phyloP scores from a whole-genome alignment of 2,888 invertebrate genomes.

The Pristionchus mayeri region DNA sequence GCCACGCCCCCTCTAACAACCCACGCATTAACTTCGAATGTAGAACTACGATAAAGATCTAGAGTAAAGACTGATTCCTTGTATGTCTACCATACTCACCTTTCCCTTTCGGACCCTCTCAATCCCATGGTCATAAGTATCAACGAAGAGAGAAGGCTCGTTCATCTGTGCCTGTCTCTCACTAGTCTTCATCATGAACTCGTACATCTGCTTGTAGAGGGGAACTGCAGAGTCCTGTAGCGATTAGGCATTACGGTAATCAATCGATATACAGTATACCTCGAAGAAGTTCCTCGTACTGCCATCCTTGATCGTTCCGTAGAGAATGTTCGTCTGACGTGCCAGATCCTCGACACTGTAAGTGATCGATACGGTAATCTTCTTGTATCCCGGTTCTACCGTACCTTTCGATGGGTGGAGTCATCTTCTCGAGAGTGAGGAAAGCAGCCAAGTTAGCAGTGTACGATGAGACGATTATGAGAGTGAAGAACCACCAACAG shows the following conservation, averaged over 20 bases:
- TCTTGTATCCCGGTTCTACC: neutral
- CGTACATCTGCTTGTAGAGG: slow-evolving; percentile 92
- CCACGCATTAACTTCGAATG: neutral
- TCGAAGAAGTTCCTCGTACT: slow-evolving; percentile 91
- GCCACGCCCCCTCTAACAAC: neutral
- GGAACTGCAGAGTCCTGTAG: slow-evolving; percentile 87
- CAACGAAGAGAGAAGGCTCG: slow-evolving; percentile 56
- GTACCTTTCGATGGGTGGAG: slow-evolving; percentile 88
- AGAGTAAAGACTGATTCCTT: slow-evolving; percentile 1
- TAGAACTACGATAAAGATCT: neutral
- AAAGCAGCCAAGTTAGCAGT: slow-evolving; percentile 98
- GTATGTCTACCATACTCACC: slow-evolving; percentile 38
- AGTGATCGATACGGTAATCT: neutral
- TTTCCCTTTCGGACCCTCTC: slow-evolving; percentile 75
- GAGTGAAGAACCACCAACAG: slow-evolving; percentile 99
- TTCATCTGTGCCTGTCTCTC: slow-evolving; percentile 79
- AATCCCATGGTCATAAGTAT: slow-evolving; percentile 80
- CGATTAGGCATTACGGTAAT: neutral
- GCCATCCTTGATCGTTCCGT: slow-evolving; percentile 85
- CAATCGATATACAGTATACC: slow-evolving; percentile 78
- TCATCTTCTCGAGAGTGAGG: slow-evolving; percentile 89
- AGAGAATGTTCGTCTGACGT: slow-evolving; percentile 92
- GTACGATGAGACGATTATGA: slow-evolving; percentile 85
- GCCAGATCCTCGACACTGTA: slow-evolving; percentile 87
- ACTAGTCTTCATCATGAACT: slow-evolving; percentile 86